Evolutionary conservation across 2,888 invertebrate genomes (phyloP).

Genomic region (Rhimphoctona megacephalus): DNA sequence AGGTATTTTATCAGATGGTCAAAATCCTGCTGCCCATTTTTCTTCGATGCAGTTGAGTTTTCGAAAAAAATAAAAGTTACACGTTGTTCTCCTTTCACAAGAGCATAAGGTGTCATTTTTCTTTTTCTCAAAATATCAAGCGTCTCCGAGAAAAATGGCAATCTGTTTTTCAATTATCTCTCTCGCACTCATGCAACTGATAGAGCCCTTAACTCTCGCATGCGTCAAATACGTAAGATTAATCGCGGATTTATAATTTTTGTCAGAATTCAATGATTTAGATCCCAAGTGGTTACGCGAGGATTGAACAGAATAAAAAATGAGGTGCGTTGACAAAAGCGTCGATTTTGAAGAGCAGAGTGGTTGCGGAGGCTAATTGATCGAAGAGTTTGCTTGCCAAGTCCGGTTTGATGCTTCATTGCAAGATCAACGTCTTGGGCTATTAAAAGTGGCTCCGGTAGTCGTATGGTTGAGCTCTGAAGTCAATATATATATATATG

Average conservation of each 20-base stretch:
- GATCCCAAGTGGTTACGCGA: neutral
- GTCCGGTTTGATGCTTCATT: slow-evolving; percentile 30
- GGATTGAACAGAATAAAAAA: slow-evolving; percentile 33
- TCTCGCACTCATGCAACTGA: neutral
- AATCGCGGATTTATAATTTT: slow-evolving; percentile 37
- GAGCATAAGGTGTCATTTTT: neutral
- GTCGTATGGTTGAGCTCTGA: neutral
- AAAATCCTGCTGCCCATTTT: too few relatives aligned
- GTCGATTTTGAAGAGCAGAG: slow-evolving; percentile 21
- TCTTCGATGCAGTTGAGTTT: too few relatives aligned
- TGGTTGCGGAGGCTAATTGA: slow-evolving; percentile 56
- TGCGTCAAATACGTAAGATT: slow-evolving; percentile 37
- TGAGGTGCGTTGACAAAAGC: slow-evolving; percentile 39
- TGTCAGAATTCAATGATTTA: slow-evolving; percentile 29
- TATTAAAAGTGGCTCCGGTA: slow-evolving; percentile 52
- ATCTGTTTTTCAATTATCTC: neutral
- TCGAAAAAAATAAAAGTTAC: too few relatives aligned
- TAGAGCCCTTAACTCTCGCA: neutral
- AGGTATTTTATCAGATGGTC: too few relatives aligned
- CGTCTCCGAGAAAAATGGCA: neutral
- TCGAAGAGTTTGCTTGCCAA: slow-evolving; percentile 58
- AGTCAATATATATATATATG: neutral
- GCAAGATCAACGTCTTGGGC: slow-evolving; percentile 61
- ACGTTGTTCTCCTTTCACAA: neutral
- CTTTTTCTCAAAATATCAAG: neutral